Evolutionary conservation across 2,113 vertebrate species (phyloP), one percentile per base, ranked within the genome.

Genomic region (Periophthalmodon schlosseri): DNA sequence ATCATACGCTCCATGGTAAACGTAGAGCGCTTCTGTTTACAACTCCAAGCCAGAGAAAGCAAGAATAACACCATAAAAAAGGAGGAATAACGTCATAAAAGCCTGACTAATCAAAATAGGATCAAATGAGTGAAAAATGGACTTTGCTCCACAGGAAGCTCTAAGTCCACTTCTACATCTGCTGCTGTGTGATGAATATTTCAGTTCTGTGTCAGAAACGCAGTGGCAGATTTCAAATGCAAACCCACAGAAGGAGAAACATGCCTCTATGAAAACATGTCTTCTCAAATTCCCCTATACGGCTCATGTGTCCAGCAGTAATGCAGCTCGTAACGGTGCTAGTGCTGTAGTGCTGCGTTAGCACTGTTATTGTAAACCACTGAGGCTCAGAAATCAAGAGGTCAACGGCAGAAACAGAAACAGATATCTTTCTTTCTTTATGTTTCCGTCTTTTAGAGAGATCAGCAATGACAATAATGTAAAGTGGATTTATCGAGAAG

Each of bases 111-210:
- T 80, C 75, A 81, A 83, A 79, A 84, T 82, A 80, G 64, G 72
- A 78, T 75, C 73, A 61, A 67, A 85, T 82, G 77, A 73, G 73
- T 60, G 76, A 81, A 86, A 9, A 82, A 84, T 52, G 70, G 72
- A 79, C 76, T 78, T 85, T 78, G 76, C 58, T 86, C 79, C 70
- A 50, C 69, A 81, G 72, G 79, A 87, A 16, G 74, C 83, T 89
- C 81, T 80, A 79, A 86, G 81, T 70, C 52, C 70, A 69, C 74
- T 75, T 84, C 83, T 82, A 81, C 79, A 88, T 88, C 76, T 87
- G 81, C 81, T 86, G 87, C 83, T 78, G 81, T 71, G 80, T 72
- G 78, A 91, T 89, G 80, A 88, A 90, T 90, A 91, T 89, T 90
- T 89, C 76, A 90, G 88, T 69, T 75, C 4, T 12, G 69, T 50